Evolutionary conservation across 2,888 invertebrate genomes (phyloP).

Genomic region (Ceraclea dissimilis): DNA sequence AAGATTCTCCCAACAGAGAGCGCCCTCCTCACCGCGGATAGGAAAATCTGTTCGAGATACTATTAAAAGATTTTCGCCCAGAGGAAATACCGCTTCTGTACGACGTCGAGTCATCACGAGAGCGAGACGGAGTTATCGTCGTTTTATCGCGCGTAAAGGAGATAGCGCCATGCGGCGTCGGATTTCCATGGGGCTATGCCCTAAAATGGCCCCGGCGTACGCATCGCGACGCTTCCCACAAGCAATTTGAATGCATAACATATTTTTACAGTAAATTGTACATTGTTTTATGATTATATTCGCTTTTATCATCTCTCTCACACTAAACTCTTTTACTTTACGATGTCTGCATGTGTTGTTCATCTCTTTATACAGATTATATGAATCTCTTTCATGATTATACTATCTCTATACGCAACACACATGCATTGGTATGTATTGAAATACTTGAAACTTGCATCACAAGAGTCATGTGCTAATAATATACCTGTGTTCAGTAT

Average conservation of each 20-base stretch:
- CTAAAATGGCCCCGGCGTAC: slow-evolving; percentile 62
- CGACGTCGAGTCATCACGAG: slow-evolving; percentile 4
- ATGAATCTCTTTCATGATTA: too few species aligned
- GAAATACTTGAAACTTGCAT: too few species aligned
- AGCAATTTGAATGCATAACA: slow-evolving; percentile 11
- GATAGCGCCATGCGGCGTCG: slow-evolving; percentile 34
- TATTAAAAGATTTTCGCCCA: slow-evolving; percentile 45
- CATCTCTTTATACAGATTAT: too few species aligned
- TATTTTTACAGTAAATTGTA: slow-evolving; percentile 3
- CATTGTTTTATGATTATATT: too few species aligned
- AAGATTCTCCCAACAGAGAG: slow-evolving; percentile 12
- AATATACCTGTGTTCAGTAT: too few species aligned
- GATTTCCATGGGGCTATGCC: slow-evolving; percentile 64
- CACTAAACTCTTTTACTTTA: too few species aligned
- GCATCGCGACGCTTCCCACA: slow-evolving; percentile 13
- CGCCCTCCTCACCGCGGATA: slow-evolving; percentile 3
- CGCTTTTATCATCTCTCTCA: too few species aligned
- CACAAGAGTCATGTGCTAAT: too few species aligned
- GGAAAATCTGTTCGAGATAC: slow-evolving; percentile 32
- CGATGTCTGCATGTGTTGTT: too few species aligned
- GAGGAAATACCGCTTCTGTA: slow-evolving; percentile 3
- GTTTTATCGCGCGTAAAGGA: slow-evolving; percentile 10
- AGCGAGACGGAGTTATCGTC: slow-evolving; percentile 9
- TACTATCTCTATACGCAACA: too few species aligned
- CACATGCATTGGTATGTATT: too few species aligned